A percentile compares a stretch with the other conserved stretches of the same genome.
Evolutionary conservation across 35 echinoderm and acorn worm species (phyloP).

Genomic region (Ptychodera flava): DNA sequence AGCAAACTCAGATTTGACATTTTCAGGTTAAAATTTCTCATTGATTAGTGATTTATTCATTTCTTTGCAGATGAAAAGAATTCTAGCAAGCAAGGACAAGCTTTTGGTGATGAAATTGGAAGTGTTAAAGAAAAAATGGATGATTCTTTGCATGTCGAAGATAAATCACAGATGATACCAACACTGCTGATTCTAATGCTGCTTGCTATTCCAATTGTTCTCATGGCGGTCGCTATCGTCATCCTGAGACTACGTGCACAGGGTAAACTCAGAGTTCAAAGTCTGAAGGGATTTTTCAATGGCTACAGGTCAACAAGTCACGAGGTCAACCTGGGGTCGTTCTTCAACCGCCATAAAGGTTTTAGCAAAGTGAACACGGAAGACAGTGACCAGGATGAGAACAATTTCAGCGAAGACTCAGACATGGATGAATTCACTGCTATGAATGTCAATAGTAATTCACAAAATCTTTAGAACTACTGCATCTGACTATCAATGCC

Average conservation of each 20-base stretch:
- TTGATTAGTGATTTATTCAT: too few species aligned
- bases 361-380: conserved; percentile 93
- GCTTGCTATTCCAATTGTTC: conserved; percentile 76
- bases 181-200: conserved; percentile 54
- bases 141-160: too few species aligned
- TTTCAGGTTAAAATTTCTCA: too few species aligned
- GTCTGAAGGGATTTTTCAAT: background rate
- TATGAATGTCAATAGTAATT: conserved; percentile 52
- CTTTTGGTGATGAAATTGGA: too few species aligned
- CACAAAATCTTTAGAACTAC: conserved; percentile 74
- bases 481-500: background rate
- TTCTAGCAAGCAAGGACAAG: too few species aligned
- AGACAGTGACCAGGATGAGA: conserved; percentile 67
- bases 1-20: too few species aligned
- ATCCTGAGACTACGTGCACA: conserved; percentile 79
- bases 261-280: conserved; percentile 31
- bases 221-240: conserved; percentile 77
- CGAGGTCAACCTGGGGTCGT: conserved; percentile 77
- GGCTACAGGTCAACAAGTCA: conserved; percentile 32
- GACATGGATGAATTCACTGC: conserved; percentile 96
- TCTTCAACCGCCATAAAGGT: conserved; percentile 83
- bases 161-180: background rate
- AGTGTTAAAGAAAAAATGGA: too few species aligned
- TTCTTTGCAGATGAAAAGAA: too few species aligned
- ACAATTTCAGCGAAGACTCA: conserved; percentile 80